Evolutionary conservation across 2,113 vertebrate species (phyloP).

Genomic region (Globicephala melas): DNA sequence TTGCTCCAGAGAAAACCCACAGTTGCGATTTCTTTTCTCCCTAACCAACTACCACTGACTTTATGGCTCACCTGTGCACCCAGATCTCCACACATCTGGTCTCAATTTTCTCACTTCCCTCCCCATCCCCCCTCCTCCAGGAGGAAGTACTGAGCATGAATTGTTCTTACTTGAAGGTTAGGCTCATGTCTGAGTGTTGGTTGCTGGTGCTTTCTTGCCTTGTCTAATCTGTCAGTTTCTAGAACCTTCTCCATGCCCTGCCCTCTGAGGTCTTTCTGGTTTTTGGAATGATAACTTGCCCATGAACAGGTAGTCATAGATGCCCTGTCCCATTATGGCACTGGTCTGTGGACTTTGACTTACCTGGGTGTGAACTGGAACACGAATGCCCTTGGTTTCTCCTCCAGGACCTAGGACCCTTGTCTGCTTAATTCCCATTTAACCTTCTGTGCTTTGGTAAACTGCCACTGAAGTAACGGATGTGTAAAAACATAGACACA

Average conservation of each 20-base stretch:
- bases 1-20: neutral
- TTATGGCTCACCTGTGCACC: neutral
- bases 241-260: neutral
- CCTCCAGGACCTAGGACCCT: neutral
- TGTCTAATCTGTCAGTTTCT: neutral
- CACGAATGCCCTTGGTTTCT: neutral
- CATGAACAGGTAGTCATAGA: neutral
- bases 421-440: neutral
- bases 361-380: neutral
- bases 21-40: neutral
- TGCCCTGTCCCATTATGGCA: neutral
- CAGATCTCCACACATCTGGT: neutral
- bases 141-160: neutral
- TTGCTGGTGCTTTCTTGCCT: neutral
- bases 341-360: neutral
- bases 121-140: rapidly evolving
- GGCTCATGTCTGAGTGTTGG: neutral
- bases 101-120: neutral
- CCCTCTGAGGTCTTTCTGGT: neutral
- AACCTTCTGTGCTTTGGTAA: neutral
- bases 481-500: neutral
- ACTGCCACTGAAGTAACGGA: neutral
- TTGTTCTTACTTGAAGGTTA: neutral
- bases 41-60: too few species aligned
- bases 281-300: neutral